Percentiles rank a stretch among this genome's conserved stretches.
Evolutionary conservation across 1,140 invertebrate genomes (phyloP).

Genomic region (Tenebrio molitor): DNA sequence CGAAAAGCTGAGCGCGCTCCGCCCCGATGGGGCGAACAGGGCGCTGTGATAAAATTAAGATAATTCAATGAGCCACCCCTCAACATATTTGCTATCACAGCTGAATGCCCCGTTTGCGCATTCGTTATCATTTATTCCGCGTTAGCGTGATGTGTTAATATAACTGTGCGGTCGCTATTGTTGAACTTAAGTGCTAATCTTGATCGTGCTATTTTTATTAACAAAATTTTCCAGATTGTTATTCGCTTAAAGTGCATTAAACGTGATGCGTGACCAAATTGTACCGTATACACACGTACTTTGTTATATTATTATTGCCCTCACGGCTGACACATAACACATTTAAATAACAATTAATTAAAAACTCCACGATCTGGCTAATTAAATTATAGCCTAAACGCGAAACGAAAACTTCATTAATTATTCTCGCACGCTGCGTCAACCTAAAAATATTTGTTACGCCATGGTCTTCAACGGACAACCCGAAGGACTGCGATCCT

Average conservation of each 20-base stretch:
- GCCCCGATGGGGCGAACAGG: constrained; percentile 1
- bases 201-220: constrained; percentile 42
- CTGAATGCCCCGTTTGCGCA: constrained; percentile 20
- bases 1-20: constrained; percentile 26
- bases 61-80: constrained; percentile 29
- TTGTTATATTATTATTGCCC: background rate
- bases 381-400: constrained; percentile 25
- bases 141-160: constrained; percentile 47
- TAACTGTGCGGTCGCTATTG: constrained; percentile 30
- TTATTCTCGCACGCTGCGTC: background rate
- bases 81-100: constrained; percentile 43
- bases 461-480: no score
- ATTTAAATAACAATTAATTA: constrained; percentile 31
- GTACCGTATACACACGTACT: constrained; percentile 1
- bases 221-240: constrained; percentile 26
- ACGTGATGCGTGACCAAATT: constrained; percentile 23
- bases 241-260: constrained; percentile 33
- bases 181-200: constrained; percentile 43
- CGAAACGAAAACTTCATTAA: constrained; percentile 14
- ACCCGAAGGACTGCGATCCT: no score
- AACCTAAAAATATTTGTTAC: constrained; percentile 23
- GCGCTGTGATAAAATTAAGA: constrained; percentile 33
- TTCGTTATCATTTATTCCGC: constrained; percentile 44
- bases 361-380: constrained; percentile 15
- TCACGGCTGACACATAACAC: constrained; percentile 18